A percentile compares a stretch with the other conserved stretches of the same genome.
Conservation (phyloP, 2,888 invertebrate species). For the Chrysolina haemoptera region DNA sequence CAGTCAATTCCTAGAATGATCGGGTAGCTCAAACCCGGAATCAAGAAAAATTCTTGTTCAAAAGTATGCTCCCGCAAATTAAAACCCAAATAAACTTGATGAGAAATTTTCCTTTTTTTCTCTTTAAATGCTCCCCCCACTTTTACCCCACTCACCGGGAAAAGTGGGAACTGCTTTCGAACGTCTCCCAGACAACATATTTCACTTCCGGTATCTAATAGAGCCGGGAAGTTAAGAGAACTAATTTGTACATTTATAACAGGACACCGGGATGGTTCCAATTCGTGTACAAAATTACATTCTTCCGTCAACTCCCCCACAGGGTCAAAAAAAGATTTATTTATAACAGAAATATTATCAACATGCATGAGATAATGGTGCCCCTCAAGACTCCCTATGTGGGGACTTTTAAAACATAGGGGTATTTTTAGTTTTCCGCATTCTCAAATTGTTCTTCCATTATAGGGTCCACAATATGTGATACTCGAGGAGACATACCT, state of each 20-base stretch:
- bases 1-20: not conserved
- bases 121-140: not conserved
- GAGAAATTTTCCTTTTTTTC: not conserved
- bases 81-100: not conserved
- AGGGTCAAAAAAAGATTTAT: too few relatives aligned
- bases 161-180: not conserved
- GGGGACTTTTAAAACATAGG: too few relatives aligned
- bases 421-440: too few relatives aligned
- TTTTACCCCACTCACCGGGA: not conserved
- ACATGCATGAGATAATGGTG: too few relatives aligned
- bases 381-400: too few relatives aligned
- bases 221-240: not conserved
- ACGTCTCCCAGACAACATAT: not conserved
- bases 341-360: too few relatives aligned
- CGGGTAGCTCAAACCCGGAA: not conserved
- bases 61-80: not conserved
- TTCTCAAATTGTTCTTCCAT: too few relatives aligned
- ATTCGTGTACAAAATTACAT: not conserved
- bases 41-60: not conserved
- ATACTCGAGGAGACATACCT: too few relatives aligned
- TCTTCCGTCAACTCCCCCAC: not conserved
- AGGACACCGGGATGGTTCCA: not conserved
- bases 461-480: too few relatives aligned
- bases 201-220: conserved; percentile 1
- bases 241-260: not conserved